A percentile compares a stretch with the other conserved stretches of the same genome.
Conservation (phyloP, 2,797 vertebrate genomes). For the Pteronotus mesoamericanus region DNA sequence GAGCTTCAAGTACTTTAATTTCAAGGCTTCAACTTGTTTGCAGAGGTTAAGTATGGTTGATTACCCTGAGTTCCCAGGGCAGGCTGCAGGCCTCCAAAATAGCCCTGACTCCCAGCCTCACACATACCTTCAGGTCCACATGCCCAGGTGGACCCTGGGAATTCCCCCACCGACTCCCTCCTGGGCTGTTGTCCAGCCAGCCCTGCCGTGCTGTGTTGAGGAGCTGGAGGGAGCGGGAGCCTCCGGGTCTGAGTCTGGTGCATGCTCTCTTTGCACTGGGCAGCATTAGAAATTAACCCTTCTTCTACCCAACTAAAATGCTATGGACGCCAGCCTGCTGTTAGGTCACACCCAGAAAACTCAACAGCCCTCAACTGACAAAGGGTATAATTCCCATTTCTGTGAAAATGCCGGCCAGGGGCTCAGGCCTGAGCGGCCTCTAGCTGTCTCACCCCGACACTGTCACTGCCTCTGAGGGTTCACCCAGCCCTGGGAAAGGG, state of each 20-base stretch:
- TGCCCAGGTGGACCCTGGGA: too few relatives aligned
- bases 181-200: neutral
- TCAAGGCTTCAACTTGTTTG: neutral
- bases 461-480: neutral
- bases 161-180: neutral
- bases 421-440: neutral
- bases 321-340: slow-evolving; percentile 10
- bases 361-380: slow-evolving; percentile 40
- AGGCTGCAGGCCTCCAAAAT: neutral
- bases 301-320: slow-evolving; percentile 19
- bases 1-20: neutral
- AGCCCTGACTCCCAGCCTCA: neutral
- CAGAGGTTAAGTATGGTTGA: neutral
- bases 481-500: neutral
- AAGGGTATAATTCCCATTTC: slow-evolving; percentile 49
- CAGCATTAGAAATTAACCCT: slow-evolving; percentile 6
- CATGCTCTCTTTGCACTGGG: neutral
- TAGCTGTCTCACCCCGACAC: neutral
- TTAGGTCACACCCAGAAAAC: slow-evolving; percentile 35
- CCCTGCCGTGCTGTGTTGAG: neutral
- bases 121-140: neutral
- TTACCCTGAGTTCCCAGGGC: neutral
- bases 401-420: slow-evolving; percentile 47
- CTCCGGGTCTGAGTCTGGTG: neutral
- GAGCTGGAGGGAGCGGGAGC: neutral